Conservation (phyloP, 2,113 vertebrate genomes). For the Tauraco erythrolophus region DNA sequence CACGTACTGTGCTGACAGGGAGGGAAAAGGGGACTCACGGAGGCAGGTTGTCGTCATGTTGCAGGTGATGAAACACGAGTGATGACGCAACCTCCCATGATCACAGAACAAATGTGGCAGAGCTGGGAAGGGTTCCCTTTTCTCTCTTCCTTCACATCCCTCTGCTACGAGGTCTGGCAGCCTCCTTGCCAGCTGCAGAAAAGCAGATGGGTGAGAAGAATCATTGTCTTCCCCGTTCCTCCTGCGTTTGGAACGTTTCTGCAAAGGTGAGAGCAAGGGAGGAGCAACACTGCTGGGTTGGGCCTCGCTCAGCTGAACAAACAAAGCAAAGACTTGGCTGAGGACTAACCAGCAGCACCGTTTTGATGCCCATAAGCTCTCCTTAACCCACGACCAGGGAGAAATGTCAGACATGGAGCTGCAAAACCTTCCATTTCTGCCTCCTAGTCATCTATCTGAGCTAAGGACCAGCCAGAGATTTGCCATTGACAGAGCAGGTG, state of each 20-base stretch:
- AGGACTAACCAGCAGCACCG: not conserved
- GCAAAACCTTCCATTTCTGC: not conserved
- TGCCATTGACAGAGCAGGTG: not conserved
- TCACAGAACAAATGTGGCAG: not conserved
- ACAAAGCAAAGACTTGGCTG: not conserved
- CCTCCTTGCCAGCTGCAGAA: not conserved
- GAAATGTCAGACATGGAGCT: not conserved
- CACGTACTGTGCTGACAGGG: not conserved
- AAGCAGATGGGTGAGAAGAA: not conserved
- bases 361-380: not conserved
- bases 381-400: not conserved
- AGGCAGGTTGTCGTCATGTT: not conserved
- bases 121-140: not conserved
- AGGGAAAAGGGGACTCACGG: not conserved
- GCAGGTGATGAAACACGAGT: not conserved
- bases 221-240: fast-evolving
- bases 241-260: not conserved
- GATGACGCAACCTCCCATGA: not conserved
- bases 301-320: not conserved
- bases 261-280: not conserved
- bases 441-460: not conserved
- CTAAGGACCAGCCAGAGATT: not conserved
- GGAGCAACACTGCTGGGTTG: not conserved
- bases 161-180: not conserved
- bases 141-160: not conserved